Percentiles rank a stretch among this genome's conserved stretches.
These are phyloP conservation scores for Melinaea marsaeus DNA, from an alignment of 2,888 invertebrate genomes.

Conservation along the genomic window DNA sequence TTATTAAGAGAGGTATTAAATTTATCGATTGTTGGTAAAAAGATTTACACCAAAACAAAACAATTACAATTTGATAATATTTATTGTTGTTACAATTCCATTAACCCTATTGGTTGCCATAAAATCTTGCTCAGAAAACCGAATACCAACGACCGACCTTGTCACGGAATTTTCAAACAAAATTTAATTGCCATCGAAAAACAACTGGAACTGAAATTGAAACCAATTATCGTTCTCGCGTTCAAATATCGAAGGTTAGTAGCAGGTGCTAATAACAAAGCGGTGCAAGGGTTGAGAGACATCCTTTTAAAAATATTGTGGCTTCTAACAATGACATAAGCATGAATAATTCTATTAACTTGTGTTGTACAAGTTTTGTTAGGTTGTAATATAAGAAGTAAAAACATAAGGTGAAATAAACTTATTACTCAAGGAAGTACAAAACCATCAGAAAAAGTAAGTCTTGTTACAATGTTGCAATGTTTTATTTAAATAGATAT, in stretches of 20 bases:
- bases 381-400: no score
- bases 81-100: no score
- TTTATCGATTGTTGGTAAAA: no score
- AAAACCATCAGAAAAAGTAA: neutral
- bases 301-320: constrained; percentile 27
- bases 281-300: constrained; percentile 32
- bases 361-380: no score
- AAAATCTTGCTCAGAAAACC: constrained; percentile 9
- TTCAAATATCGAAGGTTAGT: constrained; percentile 70
- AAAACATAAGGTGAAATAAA: no score
- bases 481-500: neutral
- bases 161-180: constrained; percentile 44
- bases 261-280: constrained; percentile 65
- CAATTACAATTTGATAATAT: no score
- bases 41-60: no score
- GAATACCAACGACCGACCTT: constrained; percentile 19
- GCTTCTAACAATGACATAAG: no score
- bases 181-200: constrained; percentile 70
- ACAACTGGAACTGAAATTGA: constrained; percentile 53
- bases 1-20: no score
- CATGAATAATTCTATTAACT: no score
- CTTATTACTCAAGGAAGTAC: no score
- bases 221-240: constrained; percentile 71
- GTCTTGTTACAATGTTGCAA: no score
- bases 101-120: neutral